phyloP scores from a whole-genome alignment of 2,888 invertebrate species.

The Acheta domesticus region DNA sequence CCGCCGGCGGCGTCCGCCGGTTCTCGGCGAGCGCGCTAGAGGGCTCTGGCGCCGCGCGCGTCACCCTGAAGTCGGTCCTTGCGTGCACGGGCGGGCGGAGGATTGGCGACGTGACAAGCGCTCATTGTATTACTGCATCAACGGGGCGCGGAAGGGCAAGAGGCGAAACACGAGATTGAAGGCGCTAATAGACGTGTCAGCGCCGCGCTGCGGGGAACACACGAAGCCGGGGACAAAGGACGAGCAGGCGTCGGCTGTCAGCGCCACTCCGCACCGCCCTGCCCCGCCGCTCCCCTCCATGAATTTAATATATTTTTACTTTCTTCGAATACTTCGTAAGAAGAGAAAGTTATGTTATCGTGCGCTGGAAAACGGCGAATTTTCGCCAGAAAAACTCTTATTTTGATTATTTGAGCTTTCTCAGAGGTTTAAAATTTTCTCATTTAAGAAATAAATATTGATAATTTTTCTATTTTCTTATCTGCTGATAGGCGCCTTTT shows the following conservation, averaged over 20 bases:
- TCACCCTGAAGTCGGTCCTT: not conserved
- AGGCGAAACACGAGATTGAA: not conserved
- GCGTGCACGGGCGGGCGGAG: not conserved
- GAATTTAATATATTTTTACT: no score
- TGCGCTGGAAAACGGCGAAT: no score
- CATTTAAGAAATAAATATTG: no score
- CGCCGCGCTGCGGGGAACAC: not conserved
- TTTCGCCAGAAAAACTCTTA: no score
- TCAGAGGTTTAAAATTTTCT: no score
- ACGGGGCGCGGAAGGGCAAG: not conserved
- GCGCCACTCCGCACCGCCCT: not conserved
- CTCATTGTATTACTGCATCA: not conserved
- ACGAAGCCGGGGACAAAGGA: not conserved
- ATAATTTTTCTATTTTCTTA: no score
- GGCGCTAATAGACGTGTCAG: constrained; percentile 3
- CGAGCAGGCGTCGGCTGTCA: not conserved
- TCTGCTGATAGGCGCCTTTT: no score
- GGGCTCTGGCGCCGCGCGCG: not conserved
- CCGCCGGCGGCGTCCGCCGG: not conserved
- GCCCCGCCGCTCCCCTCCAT: no score
- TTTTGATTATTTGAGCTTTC: no score
- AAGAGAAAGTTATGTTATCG: no score
- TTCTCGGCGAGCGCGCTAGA: not conserved
- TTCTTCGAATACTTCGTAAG: no score
- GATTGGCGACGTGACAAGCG: constrained; percentile 1